Percentiles rank a stretch among this genome's conserved stretches.
These are phyloP conservation scores for Tolypeutes matacus DNA, from an alignment of 2,797 vertebrate genomes.

Conservation along the genomic window DNA sequence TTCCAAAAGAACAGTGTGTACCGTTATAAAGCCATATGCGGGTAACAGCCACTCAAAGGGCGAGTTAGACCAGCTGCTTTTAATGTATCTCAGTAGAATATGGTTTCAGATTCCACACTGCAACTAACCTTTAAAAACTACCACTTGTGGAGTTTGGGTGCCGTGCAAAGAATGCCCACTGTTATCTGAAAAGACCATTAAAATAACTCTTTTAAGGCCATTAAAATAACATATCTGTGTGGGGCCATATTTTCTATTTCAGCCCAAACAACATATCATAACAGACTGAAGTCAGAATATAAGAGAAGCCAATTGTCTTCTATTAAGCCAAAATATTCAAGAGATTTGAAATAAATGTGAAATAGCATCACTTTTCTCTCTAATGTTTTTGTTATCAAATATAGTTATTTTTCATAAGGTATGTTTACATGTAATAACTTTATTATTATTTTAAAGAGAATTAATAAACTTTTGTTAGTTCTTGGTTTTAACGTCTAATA, in stretches of 20 bases:
- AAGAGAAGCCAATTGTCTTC: neutral
- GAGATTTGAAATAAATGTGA: neutral
- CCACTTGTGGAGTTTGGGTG: neutral
- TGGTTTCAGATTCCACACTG: neutral
- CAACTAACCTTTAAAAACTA: slow-evolving; percentile 29
- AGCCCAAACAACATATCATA: neutral
- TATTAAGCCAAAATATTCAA: neutral
- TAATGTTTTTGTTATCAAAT: neutral
- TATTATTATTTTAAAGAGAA: slow-evolving; percentile 30
- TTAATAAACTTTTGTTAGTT: neutral
- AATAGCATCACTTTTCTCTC: neutral
- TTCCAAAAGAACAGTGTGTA: slow-evolving; percentile 12
- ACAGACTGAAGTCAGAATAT: neutral
- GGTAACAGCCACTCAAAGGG: slow-evolving; percentile 32
- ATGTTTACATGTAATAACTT: slow-evolving; percentile 25
- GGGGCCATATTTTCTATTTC: neutral
- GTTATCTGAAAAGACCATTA: neutral
- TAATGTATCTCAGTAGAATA: neutral
- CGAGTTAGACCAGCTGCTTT: slow-evolving; percentile 25
- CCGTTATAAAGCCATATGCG: neutral
- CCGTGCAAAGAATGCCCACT: neutral
- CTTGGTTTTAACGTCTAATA: slow-evolving; percentile 19
- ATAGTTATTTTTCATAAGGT: slow-evolving; percentile 45
- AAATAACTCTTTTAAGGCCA: neutral
- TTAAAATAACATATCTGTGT: neutral